Evolutionary conservation across 2,888 invertebrate species (phyloP).

Genomic region (Caenorhabditis afra): DNA sequence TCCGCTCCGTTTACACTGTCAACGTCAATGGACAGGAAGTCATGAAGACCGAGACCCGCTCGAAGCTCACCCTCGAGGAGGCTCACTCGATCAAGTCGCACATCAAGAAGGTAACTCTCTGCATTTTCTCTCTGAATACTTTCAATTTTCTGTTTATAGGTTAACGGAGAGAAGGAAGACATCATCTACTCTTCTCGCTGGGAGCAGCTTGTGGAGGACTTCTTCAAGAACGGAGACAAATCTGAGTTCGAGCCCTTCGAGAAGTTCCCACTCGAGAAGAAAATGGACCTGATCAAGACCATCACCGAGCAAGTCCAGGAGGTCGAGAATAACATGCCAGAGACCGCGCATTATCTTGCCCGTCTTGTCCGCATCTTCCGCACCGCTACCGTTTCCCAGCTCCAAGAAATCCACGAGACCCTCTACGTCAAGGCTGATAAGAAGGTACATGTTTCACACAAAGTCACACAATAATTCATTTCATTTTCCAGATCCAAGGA

Average conservation of each 20-base stretch:
- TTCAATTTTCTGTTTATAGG: slow-evolving; percentile 20
- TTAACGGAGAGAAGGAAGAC: slow-evolving; percentile 60
- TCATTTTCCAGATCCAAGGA: slow-evolving; percentile 54
- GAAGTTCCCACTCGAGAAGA: slow-evolving; percentile 62
- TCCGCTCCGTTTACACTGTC: slow-evolving; percentile 63
- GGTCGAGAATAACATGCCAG: slow-evolving; percentile 62
- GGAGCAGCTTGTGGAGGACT: slow-evolving; percentile 67
- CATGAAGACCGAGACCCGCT: slow-evolving; percentile 64
- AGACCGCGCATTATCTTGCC: slow-evolving; percentile 63
- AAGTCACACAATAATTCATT: not conserved
- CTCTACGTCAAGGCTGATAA: slow-evolving; percentile 59
- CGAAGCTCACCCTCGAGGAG: slow-evolving; percentile 59
- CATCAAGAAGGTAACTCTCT: slow-evolving; percentile 47
- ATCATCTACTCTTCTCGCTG: slow-evolving; percentile 65
- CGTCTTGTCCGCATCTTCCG: slow-evolving; percentile 74
- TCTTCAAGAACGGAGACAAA: slow-evolving; percentile 71
- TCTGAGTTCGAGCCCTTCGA: slow-evolving; percentile 60
- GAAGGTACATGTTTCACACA: too few relatives aligned
- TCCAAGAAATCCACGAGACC: slow-evolving; percentile 67
- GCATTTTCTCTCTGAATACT: not conserved
- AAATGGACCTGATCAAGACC: slow-evolving; percentile 58
- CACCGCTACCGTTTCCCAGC: slow-evolving; percentile 65
- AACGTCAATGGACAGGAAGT: slow-evolving; percentile 60
- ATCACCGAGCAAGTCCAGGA: slow-evolving; percentile 62
- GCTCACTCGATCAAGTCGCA: slow-evolving; percentile 49